Evolutionary conservation across 2,888 invertebrate genomes (phyloP), one percentile per base, ranked within the genome.

Genomic region (Coenonympha arcania): DNA sequence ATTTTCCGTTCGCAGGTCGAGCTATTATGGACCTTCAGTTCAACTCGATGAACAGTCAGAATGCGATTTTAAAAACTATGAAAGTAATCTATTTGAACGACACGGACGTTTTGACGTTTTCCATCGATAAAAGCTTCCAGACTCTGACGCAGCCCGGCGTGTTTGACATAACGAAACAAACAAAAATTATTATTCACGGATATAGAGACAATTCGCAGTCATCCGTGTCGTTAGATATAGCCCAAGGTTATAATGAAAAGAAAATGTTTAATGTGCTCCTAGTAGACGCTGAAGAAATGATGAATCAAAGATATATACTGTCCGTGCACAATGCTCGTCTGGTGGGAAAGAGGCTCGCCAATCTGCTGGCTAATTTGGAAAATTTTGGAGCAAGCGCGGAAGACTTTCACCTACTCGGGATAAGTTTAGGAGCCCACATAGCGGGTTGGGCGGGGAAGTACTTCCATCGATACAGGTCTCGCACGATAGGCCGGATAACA

Each of bases 361-460:
- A 86, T 62, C 69, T 89, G 30, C 69, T 89, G 40, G 81, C 84
- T 1, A 76, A 81, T 63, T 75, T 89, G 44, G 79, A 83, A 63
- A 71, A 74, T 44, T 76, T 73, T 53, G 79, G 80, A 33, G 79
- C 87, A 1, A 75, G 79, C 33, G 75, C 87, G 30, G 78, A 80
- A 55, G 81, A 83, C 58, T 76, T 89, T 55, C 89, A 89, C 70
- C 64, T 89, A 13, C 69, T 89, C 33, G 89, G 89, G 4, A 88
- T 89, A 59, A 89, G 89, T 64, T 77, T 89, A 34, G 89, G 89
- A 9, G 89, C 88, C 1, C 89, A 89, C 54, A 82, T 87, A 1
- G 87, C 88, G 1, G 89, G 89, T 33, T 83, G 82, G 76, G 69
- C 85, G 9, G 79, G 87, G 9, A 84, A 83, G 67, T 85, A 81